Evolutionary conservation across 2,888 invertebrate species (phyloP), one percentile per base, ranked within the genome.

Genomic region (Elmis aenea): DNA sequence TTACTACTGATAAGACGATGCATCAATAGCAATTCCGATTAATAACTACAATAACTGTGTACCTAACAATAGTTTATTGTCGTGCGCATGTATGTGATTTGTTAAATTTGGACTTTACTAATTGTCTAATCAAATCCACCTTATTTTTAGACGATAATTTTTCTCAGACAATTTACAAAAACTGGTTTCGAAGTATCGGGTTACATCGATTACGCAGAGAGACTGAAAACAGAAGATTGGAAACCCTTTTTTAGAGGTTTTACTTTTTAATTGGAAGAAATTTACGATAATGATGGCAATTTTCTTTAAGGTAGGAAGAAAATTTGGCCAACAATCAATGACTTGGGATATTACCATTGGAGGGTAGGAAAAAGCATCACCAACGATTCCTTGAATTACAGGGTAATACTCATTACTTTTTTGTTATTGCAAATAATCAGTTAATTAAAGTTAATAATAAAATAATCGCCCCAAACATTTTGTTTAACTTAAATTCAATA

Each of bases 271-370:
- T 22, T 12, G n/a, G 13, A 2, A 14, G 3, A 13, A 23, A 8
- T 23, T 9, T 9, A 6, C 6, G 8, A 6, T 18, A 18, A 18
- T 6, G 18, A 18, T n/a, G n/a, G n/a, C 5, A 6, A 5, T 18
- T 18, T 18, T 18, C 8, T 5, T 18, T 8, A 24, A 61, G 63
- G 53, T 15, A 48, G 43, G 13, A 77, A 75, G 50, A 72, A 71
- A 51, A 59, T 92, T 1, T 72, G 76, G 60, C 88, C 90, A 0
- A 71, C 70, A 31, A 73, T 77, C 16, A 75, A 69, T 2, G 89
- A 92, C 62, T 70, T 92, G 4, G 82, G 83, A 9, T 87, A 79
- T 58, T 86, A 80, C 58, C 82, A 90, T 61, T 86, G 86, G 83
- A 76, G 82, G 33, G 78, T 77, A 13, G 83, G 83, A 16, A 76